Evolutionary conservation across 2,888 invertebrate species (phyloP).

Genomic region (Hemicrepidius hirtus): DNA sequence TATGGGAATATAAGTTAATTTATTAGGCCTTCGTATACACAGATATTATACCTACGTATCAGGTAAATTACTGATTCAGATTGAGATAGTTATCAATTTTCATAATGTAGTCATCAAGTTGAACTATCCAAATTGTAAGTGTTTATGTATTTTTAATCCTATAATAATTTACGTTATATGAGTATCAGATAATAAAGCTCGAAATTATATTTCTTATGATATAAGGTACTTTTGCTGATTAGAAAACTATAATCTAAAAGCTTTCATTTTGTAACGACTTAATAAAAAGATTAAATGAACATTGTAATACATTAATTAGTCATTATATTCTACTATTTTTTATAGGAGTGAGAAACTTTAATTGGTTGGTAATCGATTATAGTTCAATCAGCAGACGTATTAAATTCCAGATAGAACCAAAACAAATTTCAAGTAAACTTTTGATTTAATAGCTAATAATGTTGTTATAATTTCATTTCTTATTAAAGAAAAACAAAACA

Average conservation of each 20-base stretch:
- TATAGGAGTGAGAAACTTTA: no score
- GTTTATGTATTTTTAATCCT: conserved; percentile 43
- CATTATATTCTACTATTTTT: no score
- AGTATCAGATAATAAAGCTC: conserved; percentile 29
- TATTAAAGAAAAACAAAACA: no score
- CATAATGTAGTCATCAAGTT: conserved; percentile 36
- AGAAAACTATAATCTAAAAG: conserved; percentile 11
- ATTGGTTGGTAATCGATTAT: no score
- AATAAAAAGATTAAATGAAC: neutral
- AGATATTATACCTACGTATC: conserved; percentile 13
- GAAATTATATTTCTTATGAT: conserved; percentile 14
- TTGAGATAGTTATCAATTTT: conserved; percentile 46
- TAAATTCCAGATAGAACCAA: no score
- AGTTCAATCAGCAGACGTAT: no score
- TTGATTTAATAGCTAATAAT: no score
- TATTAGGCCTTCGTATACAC: conserved; percentile 24
- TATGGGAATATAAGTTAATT: conserved; percentile 4
- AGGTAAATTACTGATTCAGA: conserved; percentile 41
- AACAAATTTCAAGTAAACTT: no score
- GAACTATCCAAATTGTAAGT: conserved; percentile 22
- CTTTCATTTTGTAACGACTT: neutral
- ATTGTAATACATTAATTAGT: no score
- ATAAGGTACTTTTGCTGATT: conserved; percentile 26
- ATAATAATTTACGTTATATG: conserved; percentile 18
- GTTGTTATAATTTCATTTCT: no score